phyloP scores from a whole-genome alignment of 2,888 invertebrate species.

The Lacanobia wlatinum region DNA sequence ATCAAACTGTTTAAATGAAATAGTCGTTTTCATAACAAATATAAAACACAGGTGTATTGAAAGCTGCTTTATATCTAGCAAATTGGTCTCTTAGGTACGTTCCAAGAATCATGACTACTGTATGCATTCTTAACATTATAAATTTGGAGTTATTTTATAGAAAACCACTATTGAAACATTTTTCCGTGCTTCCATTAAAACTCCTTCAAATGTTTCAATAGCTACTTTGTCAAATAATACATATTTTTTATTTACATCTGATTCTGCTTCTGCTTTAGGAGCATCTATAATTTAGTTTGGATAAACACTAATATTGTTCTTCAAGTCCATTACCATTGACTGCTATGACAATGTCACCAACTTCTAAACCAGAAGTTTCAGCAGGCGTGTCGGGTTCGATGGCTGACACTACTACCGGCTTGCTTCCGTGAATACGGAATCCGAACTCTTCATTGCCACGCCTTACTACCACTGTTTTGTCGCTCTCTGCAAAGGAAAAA shows the following conservation, averaged over 20 bases:
- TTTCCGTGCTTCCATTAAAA: background rate
- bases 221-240: background rate
- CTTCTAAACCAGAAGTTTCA: conserved; percentile 97
- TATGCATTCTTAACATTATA: too few relatives aligned
- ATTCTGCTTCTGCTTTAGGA: background rate
- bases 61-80: background rate
- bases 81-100: background rate
- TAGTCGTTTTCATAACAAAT: conserved; percentile 4
- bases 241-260: background rate
- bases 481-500: conserved; percentile 92
- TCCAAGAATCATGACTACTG: background rate
- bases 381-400: conserved; percentile 98
- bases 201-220: background rate
- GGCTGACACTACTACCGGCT: conserved; percentile 98
- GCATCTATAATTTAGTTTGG: background rate
- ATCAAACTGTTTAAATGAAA: conserved; percentile 27
- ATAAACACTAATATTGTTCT: too few relatives aligned
- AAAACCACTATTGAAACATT: too few relatives aligned
- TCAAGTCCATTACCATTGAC: conserved; percentile 93
- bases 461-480: conserved; percentile 96
- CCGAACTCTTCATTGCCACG: conserved; percentile 97
- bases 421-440: conserved; percentile 98
- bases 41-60: background rate
- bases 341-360: conserved; percentile 98
- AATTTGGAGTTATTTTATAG: background rate